Base-by-base conservation (phyloP, 2,888 invertebrate species). In the Dusona sp. region DNA sequence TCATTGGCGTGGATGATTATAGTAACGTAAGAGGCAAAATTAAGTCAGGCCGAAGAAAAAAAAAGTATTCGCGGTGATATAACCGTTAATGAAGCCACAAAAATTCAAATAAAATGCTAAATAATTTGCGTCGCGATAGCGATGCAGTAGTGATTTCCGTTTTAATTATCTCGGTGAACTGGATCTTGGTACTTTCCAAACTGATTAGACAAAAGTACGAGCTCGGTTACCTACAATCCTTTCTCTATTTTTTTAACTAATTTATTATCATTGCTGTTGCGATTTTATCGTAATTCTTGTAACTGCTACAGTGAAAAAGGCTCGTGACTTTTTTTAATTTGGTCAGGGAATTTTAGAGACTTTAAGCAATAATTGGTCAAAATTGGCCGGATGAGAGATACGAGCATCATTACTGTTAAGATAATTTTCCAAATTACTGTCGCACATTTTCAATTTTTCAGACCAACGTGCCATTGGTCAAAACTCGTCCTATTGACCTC, bases 71-170 rank as follows among this genome's bases (percentile, higher is more conserved):
- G 54, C 38, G 42, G 57, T 54, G 42, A 83, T 51, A 45, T n/a
- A 57, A 70, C 36, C 73, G 65, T 57, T 79, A 79, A 79, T 45
- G 13, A 33, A 33, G 33, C 33, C 51, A 73, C n/a, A 54, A 78
- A 73, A 78, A 72, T 83, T 22, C 33, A 42, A 83, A 77, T 22
- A 42, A 78, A 83, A 77, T 65, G 13, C 9, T 13, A 36, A 83
- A 78, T 64, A 65, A 48, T 67, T 16, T 57, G 19, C 68, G 36
- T 78, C 38, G 67, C 19, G 57, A 11, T 57, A 11, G 29, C 65
- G 38, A 67, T 25, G 61, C 42, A 54, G 33, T n/a, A 42, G 57
- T 81, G 48, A 70, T 45, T 79, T 72, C 29, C 48, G 48, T 61
- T 72, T 79, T 42, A 79, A 79, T 64, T 29, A 48, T n/a, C 45